These are phyloP conservation scores for Nephotettix cincticeps DNA, from an alignment of 1,140 invertebrate genomes.

Conservation along the genomic window DNA sequence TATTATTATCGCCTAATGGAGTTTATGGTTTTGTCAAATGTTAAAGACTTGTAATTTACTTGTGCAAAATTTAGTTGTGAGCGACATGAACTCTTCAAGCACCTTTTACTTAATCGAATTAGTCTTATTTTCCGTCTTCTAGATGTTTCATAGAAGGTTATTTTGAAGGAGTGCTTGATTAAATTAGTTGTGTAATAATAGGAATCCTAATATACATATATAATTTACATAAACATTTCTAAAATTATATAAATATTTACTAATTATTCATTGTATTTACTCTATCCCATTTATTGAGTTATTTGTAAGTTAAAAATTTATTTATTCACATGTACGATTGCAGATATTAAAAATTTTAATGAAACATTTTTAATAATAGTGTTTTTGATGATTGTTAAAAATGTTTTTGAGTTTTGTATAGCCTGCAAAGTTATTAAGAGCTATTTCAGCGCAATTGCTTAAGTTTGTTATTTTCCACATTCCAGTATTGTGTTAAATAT, in stretches of 20 bases:
- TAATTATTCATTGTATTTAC: conserved; percentile 19
- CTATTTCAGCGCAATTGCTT: background rate
- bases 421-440: background rate
- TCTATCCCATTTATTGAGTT: conserved; percentile 13
- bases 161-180: conserved; percentile 12
- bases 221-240: conserved; percentile 15
- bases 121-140: background rate
- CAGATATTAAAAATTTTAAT: too few relatives aligned
- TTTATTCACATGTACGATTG: too few relatives aligned
- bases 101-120: conserved; percentile 19
- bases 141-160: conserved; percentile 1
- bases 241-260: conserved; percentile 21
- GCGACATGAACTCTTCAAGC: conserved; percentile 9
- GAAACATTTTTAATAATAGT: too few relatives aligned
- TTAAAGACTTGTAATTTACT: conserved; percentile 13
- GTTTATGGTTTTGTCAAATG: conserved; percentile 20
- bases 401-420: too few relatives aligned
- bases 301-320: conserved; percentile 11
- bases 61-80: conserved; percentile 19
- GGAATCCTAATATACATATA: conserved; percentile 1
- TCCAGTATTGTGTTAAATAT: conserved; percentile 21
- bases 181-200: conserved; percentile 21
- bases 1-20: conserved; percentile 19
- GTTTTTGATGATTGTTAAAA: too few relatives aligned
- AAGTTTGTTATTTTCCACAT: conserved; percentile 22